Conservation (phyloP, 2,888 invertebrate species). For the Oasisia sp. region DNA sequence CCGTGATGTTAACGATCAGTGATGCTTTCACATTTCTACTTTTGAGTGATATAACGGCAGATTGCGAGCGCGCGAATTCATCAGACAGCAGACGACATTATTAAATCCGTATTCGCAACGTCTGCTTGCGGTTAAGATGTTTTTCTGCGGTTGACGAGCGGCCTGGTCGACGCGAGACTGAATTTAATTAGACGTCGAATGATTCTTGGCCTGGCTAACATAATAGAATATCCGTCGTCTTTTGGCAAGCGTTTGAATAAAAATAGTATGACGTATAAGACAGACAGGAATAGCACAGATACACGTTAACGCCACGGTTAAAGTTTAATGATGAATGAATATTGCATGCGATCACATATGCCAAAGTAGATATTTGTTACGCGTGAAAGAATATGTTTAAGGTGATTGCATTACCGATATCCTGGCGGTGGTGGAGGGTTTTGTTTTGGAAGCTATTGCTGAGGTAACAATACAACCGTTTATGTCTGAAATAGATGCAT, state of each 20-base stretch:
- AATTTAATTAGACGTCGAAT: not conserved
- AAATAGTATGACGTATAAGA: not conserved
- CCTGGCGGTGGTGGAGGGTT: not conserved
- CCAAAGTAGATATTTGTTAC: not conserved
- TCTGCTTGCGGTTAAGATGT: not conserved
- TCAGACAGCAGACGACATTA: not conserved
- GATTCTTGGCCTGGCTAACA: not conserved
- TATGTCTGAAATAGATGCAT: not conserved
- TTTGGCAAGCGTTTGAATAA: not conserved
- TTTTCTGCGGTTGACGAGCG: not conserved
- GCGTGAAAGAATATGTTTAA: not conserved
- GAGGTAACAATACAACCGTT: not conserved
- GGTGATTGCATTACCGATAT: not conserved
- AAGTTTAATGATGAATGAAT: not conserved
- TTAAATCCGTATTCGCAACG: not conserved
- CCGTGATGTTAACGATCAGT: not conserved
- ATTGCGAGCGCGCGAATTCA: not conserved
- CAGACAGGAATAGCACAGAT: not conserved
- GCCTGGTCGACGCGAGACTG: not conserved
- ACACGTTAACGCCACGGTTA: not conserved
- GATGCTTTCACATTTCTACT: not conserved
- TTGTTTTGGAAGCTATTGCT: not conserved
- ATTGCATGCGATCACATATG: not conserved
- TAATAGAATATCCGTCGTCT: not conserved
- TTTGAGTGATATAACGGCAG: not conserved